Base-by-base conservation (phyloP, 2,797 vertebrate species). In the Acanthurus leucopareius region DNA sequence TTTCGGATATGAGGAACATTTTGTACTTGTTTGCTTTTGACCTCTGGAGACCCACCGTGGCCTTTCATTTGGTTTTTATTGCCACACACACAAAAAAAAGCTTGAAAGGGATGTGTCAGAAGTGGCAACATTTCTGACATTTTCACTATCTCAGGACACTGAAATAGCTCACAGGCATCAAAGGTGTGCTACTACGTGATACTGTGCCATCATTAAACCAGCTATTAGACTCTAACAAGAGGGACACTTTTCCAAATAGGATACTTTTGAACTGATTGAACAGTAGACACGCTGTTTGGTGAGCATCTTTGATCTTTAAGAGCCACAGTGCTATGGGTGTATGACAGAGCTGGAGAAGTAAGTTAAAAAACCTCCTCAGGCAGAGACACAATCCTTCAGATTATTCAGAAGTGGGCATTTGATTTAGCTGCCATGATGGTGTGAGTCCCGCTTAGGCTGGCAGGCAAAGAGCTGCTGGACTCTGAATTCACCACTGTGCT, bases 401-500 rank as follows among this genome's bases (percentile, higher is more conserved):
- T 74, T 76, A 81, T 76, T 86, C 65, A 74, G 17, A 80, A 51
- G 62, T 48, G 71, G 75, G 48, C 45, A 62, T 83, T 82, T 81
- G 47, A 69, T 58, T 69, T 54, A 79, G 74, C 71, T 53, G 56
- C 63, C 52, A 45, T 52, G 66, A 80, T 20, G 73, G 52, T 20
- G 53, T 0, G 66, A 59, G 60, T 57, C 56, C 45, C 44, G 28
- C 38, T 80, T 38, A 44, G 16, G 7, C 61, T 63, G 67, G 63
- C 68, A 69, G 51, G 44, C 73, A 22, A 61, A 35, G 45, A 73
- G 63, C 69, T 54, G 69, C 65, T 54, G 58, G 60, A 48, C 63
- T 49, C 54, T 47, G 56, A 63, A 64, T 60, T 44, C 56, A 71
- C 59, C 49, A 61, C 49, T 54, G 40, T 42, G 66, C 58, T 35